phyloP scores from a whole-genome alignment of 2,113 vertebrate species.

The Ginglymostoma cirratum region DNA sequence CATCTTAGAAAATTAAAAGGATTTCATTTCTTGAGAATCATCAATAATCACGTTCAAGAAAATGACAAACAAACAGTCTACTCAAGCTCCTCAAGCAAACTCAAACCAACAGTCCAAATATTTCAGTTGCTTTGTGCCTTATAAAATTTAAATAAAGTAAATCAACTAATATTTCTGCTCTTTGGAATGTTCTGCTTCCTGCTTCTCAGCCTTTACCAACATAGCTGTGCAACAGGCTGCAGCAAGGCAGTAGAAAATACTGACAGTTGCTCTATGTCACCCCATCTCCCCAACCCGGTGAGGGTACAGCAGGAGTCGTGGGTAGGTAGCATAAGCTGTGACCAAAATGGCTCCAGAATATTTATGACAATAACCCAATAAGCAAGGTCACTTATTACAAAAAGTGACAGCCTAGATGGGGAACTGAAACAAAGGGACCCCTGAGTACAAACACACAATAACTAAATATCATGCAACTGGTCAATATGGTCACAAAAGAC shows the following conservation, averaged over 20 bases:
- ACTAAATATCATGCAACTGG: background rate
- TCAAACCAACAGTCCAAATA: background rate
- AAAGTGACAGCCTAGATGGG: background rate
- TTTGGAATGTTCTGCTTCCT: background rate
- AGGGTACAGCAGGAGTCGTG: background rate
- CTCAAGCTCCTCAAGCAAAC: background rate
- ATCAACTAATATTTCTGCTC: background rate
- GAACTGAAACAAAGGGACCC: background rate
- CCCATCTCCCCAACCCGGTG: background rate
- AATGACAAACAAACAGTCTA: background rate
- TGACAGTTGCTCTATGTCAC: background rate
- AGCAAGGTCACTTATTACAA: background rate
- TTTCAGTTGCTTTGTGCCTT: background rate
- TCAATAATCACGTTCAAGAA: background rate
- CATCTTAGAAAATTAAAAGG: background rate
- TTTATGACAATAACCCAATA: background rate
- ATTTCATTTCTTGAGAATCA: background rate
- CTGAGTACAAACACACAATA: background rate
- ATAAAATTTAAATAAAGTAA: background rate
- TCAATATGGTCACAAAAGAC: background rate
- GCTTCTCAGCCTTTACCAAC: background rate
- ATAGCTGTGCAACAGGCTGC: background rate
- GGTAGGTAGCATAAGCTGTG: background rate
- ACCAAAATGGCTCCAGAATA: background rate
- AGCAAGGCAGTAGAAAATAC: background rate